A percentile compares a stretch with the other conserved stretches of the same genome.
Evolutionary conservation across 2,113 vertebrate genomes (phyloP).

Genomic region (Callipepla californica): DNA sequence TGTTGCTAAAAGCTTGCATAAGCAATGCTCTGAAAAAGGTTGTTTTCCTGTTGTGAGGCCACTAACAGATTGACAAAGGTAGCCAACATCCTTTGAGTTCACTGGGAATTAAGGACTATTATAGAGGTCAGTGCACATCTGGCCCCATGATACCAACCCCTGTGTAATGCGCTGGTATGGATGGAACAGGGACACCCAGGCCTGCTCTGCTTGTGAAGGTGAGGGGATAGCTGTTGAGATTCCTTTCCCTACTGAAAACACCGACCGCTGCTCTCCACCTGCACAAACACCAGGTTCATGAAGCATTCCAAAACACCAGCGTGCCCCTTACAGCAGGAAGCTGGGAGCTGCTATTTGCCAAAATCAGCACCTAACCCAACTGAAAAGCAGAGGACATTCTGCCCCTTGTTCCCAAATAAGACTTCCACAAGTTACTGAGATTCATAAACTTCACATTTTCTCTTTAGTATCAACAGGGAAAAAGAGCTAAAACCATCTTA

Average conservation of each 20-base stretch:
- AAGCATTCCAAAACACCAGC: neutral
- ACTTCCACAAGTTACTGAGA: neutral
- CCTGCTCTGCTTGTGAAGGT: neutral
- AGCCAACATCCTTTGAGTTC: neutral
- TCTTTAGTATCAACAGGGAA: neutral
- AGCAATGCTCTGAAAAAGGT: accelerated
- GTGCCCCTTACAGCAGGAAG: neutral
- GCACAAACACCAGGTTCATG: neutral
- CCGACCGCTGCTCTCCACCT: neutral
- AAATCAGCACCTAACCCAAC: neutral
- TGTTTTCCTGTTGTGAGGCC: neutral
- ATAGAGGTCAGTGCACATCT: neutral
- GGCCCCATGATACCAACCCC: neutral
- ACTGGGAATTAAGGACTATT: neutral
- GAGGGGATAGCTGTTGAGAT: neutral
- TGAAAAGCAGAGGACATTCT: neutral
- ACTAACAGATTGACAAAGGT: neutral
- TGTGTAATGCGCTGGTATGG: neutral
- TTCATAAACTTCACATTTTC: neutral
- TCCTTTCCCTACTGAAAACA: neutral
- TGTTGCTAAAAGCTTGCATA: neutral
- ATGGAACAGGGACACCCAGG: neutral
- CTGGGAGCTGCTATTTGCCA: neutral
- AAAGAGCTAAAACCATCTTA: neutral
- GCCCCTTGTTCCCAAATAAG: neutral